These are phyloP conservation scores for Coilia nasus DNA, from an alignment of 2,797 vertebrate species.

Conservation along the genomic window DNA sequence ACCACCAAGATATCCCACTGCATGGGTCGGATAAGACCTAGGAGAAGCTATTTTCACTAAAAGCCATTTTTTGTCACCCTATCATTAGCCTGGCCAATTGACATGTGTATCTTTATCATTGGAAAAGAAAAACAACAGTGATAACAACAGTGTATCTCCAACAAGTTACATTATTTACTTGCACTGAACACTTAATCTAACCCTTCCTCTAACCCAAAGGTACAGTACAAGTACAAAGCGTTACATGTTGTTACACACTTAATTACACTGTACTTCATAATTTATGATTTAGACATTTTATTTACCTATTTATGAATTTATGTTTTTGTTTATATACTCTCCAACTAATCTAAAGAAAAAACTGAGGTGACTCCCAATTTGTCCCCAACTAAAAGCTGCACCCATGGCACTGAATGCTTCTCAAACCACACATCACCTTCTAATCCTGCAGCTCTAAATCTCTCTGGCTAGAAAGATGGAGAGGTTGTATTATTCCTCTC, in stretches of 20 bases:
- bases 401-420: background rate
- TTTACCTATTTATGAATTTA: too few species aligned
- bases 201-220: too few species aligned
- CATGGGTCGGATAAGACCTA: background rate
- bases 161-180: too few species aligned
- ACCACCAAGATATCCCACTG: background rate
- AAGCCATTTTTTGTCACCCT: background rate
- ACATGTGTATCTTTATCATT: background rate
- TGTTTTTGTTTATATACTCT: too few species aligned
- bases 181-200: too few species aligned
- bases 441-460: background rate
- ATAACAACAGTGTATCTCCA: too few species aligned
- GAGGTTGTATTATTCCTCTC: background rate
- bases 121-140: background rate
- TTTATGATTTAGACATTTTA: too few species aligned
- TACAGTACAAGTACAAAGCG: too few species aligned
- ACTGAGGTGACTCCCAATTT: too few species aligned
- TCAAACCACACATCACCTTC: background rate
- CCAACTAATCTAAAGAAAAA: too few species aligned
- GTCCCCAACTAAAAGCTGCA: slow-evolving; percentile 6
- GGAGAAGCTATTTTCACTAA: background rate
- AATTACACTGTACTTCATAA: too few species aligned
- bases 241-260: too few species aligned
- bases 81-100: background rate
- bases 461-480: background rate